Evolutionary conservation across 2,797 vertebrate genomes (phyloP).

Genomic region (Leuciscus waleckii): DNA sequence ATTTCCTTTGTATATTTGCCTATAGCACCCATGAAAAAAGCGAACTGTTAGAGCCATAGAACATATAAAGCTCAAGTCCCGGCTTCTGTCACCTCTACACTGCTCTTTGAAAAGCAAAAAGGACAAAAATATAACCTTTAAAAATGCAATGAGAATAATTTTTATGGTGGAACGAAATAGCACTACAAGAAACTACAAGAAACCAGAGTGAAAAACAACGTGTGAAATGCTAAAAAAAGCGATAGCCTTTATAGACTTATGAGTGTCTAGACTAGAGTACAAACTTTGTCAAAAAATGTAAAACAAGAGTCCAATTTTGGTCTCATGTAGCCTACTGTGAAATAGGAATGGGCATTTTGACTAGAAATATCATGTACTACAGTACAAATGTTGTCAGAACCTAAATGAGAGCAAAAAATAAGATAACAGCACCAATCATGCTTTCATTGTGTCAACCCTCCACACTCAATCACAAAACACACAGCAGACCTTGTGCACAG

Average conservation of each 20-base stretch:
- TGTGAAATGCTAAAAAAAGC: background rate
- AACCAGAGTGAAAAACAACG: background rate
- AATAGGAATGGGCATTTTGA: too few species aligned
- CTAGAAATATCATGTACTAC: background rate
- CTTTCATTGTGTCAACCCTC: conserved; percentile 31
- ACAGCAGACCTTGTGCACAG: conserved; percentile 50
- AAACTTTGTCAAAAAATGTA: too few species aligned
- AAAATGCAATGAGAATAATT: background rate
- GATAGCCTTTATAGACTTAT: background rate
- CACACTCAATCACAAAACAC: conserved; percentile 51
- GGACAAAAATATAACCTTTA: background rate
- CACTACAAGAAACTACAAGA: too few species aligned
- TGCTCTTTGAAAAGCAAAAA: background rate
- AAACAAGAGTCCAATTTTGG: too few species aligned
- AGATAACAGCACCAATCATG: background rate
- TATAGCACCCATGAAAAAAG: background rate
- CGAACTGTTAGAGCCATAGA: background rate
- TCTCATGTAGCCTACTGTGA: too few species aligned
- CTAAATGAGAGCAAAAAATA: conserved; percentile 2
- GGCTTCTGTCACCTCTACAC: background rate
- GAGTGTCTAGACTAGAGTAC: background rate
- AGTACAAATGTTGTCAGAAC: background rate
- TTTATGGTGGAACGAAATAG: too few species aligned
- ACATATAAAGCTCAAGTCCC: background rate
- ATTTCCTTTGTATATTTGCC: background rate